Percentiles rank a stretch among this genome's conserved stretches.
phyloP scores from a whole-genome alignment of 2,113 vertebrate species.

The Oryzias curvinotus region DNA sequence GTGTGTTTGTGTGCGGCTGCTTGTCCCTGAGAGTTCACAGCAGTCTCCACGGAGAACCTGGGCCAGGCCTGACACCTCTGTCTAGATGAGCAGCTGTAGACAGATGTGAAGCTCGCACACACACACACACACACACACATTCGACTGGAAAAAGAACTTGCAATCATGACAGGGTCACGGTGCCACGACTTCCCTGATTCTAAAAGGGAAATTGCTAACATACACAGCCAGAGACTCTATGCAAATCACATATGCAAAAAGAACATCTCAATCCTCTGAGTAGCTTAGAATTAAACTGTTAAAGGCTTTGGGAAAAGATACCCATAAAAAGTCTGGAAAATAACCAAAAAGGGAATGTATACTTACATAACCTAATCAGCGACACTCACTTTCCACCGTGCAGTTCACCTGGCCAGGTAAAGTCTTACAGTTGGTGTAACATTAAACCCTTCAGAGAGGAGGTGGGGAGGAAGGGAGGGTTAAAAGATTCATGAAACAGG shows the following conservation, averaged over 20 bases:
- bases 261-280: not conserved
- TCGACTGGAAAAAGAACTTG: too few relatives aligned
- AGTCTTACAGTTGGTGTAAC: slow-evolving; percentile 55
- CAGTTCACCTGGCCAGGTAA: slow-evolving; percentile 73
- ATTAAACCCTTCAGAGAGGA: slow-evolving; percentile 44
- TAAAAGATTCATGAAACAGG: slow-evolving; percentile 51
- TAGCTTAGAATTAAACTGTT: not conserved
- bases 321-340: not conserved
- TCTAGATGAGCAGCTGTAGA: slow-evolving; percentile 51
- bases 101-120: slow-evolving; percentile 44
- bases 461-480: slow-evolving; percentile 32
- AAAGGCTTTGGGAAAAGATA: not conserved
- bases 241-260: slow-evolving; percentile 28
- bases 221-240: not conserved
- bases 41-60: slow-evolving; percentile 16
- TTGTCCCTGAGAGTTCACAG: slow-evolving; percentile 8
- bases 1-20: slow-evolving; percentile 15
- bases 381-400: slow-evolving; percentile 32
- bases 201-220: not conserved
- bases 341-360: not conserved
- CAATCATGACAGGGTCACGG: too few relatives aligned
- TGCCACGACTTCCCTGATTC: not conserved
- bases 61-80: slow-evolving; percentile 43
- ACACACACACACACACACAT: not conserved
- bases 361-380: slow-evolving; percentile 57